Evolutionary conservation across 2,888 invertebrate genomes (phyloP), one percentile per base, ranked within the genome.

Genomic region (Aspidiotus destructor): DNA sequence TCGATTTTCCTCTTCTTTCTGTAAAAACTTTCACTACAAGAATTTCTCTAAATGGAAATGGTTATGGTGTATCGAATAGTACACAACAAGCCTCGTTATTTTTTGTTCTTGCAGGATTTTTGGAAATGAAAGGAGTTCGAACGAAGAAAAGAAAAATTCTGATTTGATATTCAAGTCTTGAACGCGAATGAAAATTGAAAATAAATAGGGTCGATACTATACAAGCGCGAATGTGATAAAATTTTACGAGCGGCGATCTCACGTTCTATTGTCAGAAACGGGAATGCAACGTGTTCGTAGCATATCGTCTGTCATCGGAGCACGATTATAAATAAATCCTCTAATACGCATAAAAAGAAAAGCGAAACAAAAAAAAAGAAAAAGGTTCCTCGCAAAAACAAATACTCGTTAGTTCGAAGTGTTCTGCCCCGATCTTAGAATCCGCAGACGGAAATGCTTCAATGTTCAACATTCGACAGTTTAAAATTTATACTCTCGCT

Each of bases 241-340:
- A 48, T 48, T 48, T 48, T n/a, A n/a, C 48, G 48, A 48, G n/a
- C 48, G 48, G n/a, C 11, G n/a, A 28, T 28, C n/a, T 48, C 48
- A n/a, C 48, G 48, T 48, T 48, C 11, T n/a, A 48, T 48, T 48
- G 48, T 48, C n/a, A n/a, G n/a, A 48, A n/a, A 48, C 48, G 48
- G 3, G 48, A 13, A 48, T n/a, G 10, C 48, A n/a, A 48, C 48
- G 48, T n/a, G n/a, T n/a, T 48, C 6, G 48, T 28, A 28, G 28
- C 28, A 28, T 48, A n/a, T 48, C 48, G 48, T 48, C 48, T 48
- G 48, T 48, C 48, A 48, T n/a, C 28, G 28, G 28, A 28, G 28
- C 5, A 28, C 28, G 28, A 28, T 28, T 28, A 28, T 28, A 28
- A 28, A 28, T 28, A 28, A 28, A 28, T 28, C 28, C 28, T 28